Evolutionary conservation across 2,113 vertebrate species (phyloP).

Genomic region (Eonycteris spelaea): DNA sequence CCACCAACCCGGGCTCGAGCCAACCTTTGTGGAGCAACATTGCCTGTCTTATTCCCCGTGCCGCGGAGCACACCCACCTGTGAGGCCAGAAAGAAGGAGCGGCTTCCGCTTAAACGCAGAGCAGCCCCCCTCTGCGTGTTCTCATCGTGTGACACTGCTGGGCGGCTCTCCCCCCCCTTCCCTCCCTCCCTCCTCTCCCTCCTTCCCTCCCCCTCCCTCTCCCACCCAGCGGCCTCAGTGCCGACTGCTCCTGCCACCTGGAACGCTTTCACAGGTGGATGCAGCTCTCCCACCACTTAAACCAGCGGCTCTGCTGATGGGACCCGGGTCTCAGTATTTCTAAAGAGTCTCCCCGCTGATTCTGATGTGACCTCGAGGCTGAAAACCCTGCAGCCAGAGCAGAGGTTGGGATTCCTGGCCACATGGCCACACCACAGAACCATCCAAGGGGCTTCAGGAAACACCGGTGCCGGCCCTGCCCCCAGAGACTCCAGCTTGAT

Average conservation of each 20-base stretch:
- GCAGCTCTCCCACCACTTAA: neutral
- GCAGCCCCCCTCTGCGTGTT: neutral
- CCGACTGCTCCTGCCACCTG: neutral
- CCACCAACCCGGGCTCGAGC: neutral
- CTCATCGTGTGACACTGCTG: neutral
- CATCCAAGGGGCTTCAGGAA: neutral
- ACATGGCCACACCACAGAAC: neutral
- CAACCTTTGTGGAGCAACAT: neutral
- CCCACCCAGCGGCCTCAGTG: neutral
- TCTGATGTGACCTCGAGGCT: fast-evolving
- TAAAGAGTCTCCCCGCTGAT: neutral
- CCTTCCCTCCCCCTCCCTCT: no score
- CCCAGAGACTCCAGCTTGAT: neutral
- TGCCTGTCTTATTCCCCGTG: neutral
- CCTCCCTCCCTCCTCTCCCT: no score
- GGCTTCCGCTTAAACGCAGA: neutral
- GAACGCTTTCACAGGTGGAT: neutral
- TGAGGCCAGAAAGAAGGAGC: neutral
- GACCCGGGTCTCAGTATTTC: neutral
- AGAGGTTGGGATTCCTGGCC: neutral
- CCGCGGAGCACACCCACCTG: neutral
- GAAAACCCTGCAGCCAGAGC: fast-evolving
- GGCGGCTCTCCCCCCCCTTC: no score
- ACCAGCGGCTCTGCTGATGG: neutral
- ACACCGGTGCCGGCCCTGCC: neutral